phyloP scores from a whole-genome alignment of 2,113 vertebrate species.

The Shinisaurus crocodilurus region DNA sequence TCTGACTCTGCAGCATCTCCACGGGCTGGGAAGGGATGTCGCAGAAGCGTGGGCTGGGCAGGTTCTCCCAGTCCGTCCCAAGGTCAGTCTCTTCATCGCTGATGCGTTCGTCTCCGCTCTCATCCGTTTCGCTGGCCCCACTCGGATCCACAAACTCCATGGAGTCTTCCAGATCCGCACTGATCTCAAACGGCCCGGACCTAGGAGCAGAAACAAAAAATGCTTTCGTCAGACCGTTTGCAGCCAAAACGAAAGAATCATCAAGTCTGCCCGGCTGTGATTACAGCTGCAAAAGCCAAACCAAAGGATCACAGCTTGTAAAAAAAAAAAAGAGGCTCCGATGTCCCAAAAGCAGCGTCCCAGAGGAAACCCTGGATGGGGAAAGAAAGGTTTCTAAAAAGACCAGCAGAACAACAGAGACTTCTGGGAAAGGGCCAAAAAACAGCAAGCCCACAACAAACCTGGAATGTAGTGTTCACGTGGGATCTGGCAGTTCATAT shows the following conservation, averaged over 20 bases:
- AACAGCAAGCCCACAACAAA: neutral
- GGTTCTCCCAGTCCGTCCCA: slow-evolving; percentile 98
- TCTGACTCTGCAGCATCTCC: slow-evolving; percentile 92
- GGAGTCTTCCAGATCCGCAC: slow-evolving; percentile 93
- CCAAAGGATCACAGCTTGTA: neutral
- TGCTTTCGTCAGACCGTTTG: fast-evolving
- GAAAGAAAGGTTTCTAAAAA: neutral
- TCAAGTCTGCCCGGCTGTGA: slow-evolving; percentile 1
- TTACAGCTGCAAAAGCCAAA: neutral
- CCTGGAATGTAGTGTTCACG: neutral
- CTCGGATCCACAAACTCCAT: slow-evolving; percentile 97
- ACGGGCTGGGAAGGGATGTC: slow-evolving; percentile 97
- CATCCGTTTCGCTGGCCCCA: slow-evolving; percentile 84
- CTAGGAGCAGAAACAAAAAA: slow-evolving; percentile 59
- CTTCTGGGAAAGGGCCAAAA: neutral
- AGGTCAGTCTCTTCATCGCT: slow-evolving; percentile 96
- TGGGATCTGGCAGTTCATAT: no score
- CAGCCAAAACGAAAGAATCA: fast-evolving
- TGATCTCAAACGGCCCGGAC: slow-evolving; percentile 94
- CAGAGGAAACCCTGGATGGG: neutral
- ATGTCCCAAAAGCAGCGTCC: no score
- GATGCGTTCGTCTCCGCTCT: slow-evolving; percentile 90
- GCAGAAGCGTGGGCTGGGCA: slow-evolving; percentile 95
- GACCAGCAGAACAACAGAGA: neutral
- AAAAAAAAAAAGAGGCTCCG: no score